These are phyloP conservation scores for Triplophysa dalaica DNA, from an alignment of 2,113 vertebrate genomes.

Conservation along the genomic window DNA sequence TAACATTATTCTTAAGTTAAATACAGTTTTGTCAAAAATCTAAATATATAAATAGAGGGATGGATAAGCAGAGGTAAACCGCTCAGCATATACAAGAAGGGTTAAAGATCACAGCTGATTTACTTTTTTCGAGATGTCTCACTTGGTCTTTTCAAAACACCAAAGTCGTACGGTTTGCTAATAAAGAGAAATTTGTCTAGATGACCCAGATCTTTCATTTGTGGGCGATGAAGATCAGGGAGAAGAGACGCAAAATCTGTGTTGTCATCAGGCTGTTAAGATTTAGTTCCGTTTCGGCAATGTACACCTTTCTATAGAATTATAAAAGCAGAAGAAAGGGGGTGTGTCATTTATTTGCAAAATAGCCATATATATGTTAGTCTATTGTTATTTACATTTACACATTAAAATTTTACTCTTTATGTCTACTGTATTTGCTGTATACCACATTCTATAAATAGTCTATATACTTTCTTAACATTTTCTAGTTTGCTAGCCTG, in stretches of 20 bases:
- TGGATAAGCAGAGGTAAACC: not conserved
- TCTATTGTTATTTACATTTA: no score
- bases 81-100: constrained; percentile 3
- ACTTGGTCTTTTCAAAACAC: not conserved
- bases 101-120: not conserved
- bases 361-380: no score
- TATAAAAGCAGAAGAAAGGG: not conserved
- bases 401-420: not conserved
- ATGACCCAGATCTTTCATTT: not conserved
- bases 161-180: not conserved
- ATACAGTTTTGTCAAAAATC: not conserved
- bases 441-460: no score
- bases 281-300: not conserved
- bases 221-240: not conserved
- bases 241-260: not conserved
- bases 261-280: no score
- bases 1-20: not conserved
- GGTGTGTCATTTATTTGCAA: no score
- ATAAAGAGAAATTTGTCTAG: not conserved
- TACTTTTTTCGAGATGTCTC: constrained; percentile 1
- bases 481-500: no score
- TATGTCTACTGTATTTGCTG: no score
- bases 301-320: not conserved
- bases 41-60: not conserved
- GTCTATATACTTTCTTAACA: no score